A percentile compares a stretch with the other conserved stretches of the same genome.
Evolutionary conservation across 2,888 invertebrate species (phyloP).

Genomic region (Hypomecis atomaria): DNA sequence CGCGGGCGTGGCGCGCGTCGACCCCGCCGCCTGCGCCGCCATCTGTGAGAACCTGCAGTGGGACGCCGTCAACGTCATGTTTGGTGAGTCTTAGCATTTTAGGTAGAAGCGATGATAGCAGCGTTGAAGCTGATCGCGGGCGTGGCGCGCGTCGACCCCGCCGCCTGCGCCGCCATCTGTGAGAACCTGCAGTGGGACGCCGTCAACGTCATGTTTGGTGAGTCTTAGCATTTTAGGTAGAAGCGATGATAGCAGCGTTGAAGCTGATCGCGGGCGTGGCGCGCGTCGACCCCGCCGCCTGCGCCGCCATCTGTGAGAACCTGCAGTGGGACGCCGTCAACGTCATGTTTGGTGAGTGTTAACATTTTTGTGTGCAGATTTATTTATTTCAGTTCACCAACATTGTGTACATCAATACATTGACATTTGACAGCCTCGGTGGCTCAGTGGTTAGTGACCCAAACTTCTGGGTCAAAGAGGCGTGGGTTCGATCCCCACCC

Average conservation of each 20-base stretch:
- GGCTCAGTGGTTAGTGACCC: too few relatives aligned
- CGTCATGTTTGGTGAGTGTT: constrained; percentile 86
- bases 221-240: constrained; percentile 77
- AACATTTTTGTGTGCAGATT: too few relatives aligned
- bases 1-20: too few relatives aligned
- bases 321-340: constrained; percentile 94
- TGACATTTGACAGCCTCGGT: too few relatives aligned
- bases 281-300: constrained; percentile 90
- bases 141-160: constrained; percentile 92
- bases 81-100: neutral
- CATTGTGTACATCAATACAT: too few relatives aligned
- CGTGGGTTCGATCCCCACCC: too few relatives aligned
- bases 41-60: too few relatives aligned
- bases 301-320: constrained; percentile 93
- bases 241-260: constrained; percentile 93
- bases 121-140: constrained; percentile 91
- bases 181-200: constrained; percentile 96
- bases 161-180: constrained; percentile 91
- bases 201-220: constrained; percentile 89
- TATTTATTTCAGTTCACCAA: too few relatives aligned
- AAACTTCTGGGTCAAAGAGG: too few relatives aligned
- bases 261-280: constrained; percentile 91
- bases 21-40: too few relatives aligned
- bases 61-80: too few relatives aligned
- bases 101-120: constrained; percentile 88